Conservation (phyloP, 2,888 invertebrate genomes). For the Pterobdella sp. region DNA sequence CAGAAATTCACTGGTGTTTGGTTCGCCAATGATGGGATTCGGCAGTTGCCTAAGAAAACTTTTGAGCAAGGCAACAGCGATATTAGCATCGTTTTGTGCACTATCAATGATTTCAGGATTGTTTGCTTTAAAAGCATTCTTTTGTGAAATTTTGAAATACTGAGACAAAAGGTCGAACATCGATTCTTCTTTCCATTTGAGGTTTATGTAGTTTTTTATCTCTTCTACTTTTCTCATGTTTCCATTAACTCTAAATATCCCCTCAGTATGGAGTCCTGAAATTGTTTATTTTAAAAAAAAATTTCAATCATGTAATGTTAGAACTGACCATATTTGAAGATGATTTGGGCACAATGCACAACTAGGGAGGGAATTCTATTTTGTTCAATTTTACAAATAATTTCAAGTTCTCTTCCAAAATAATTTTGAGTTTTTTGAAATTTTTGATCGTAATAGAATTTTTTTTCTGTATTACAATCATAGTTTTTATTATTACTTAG, state of each 20-base stretch:
- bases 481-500: too few species aligned
- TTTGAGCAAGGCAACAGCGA: conserved; percentile 11
- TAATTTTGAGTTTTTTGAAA: background rate
- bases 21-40: conserved; percentile 8
- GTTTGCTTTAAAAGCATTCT: background rate
- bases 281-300: background rate
- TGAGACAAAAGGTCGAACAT: background rate
- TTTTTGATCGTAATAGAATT: too few species aligned
- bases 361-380: conserved; percentile 17
- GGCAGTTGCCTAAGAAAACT: conserved; percentile 20
- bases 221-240: conserved; percentile 15
- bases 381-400: conserved; percentile 1
- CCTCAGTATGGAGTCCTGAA: conserved; percentile 15
- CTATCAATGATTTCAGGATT: background rate
- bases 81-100: background rate
- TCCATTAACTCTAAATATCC: conserved; percentile 13
- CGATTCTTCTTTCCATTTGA: background rate
- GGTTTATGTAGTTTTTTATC: background rate
- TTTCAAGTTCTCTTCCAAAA: conserved; percentile 15
- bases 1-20: conserved; percentile 16
- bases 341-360: conserved; percentile 8
- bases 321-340: conserved; percentile 15
- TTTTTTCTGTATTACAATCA: too few species aligned
- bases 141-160: background rate
- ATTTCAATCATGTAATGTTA: background rate